Base-by-base conservation (phyloP, 2,888 invertebrate genomes). In the Ophioninae sp. region DNA sequence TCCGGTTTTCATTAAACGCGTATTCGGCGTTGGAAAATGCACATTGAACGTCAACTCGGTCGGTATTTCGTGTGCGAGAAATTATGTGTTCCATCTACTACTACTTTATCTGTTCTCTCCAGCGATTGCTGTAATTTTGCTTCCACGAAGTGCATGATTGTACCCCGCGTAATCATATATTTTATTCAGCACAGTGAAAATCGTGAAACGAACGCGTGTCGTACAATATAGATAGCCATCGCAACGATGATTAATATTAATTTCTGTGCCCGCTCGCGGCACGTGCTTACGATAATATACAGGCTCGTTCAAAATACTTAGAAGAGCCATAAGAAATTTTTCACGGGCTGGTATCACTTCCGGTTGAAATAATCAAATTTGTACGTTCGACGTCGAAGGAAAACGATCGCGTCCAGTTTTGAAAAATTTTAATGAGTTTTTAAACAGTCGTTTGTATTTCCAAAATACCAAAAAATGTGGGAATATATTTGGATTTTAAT, bases 231-330 rank as follows among this genome's bases (percentile, higher is more conserved):
- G 78, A 84, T 84, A 81, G 75, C 81, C 67, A 83, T 81, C 83
- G 68, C 76, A 13, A 50, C 62, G 79, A 84, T 81, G 81, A 84
- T 84, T 70, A 81, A 84, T 84, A 84, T 81, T 76, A 79, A 84
- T 81, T 67, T 62, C 39, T 61, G 65, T 59, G 61, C 67, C 30
- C 59, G 44, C 59, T 79, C 68, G 65, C 6, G 61, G 73, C 79
- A 50, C 20, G 21, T 41, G 59, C 50, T 79, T 39, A 61, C 41
- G 44, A 37, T 41, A 10, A 56, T 56, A 20, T 79, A 65, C 8
- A 67, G 41, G n/a, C 21, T 10, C 10, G 41, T 68, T 68, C 59
- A 76, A 37, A 67, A 61, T 50, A 17, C 50, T 2, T 13, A 10
- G 13, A 17, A 2, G 2, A 17, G 17, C 6, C 10, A 5, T 50